A percentile compares a stretch with the other conserved stretches of the same genome.
Evolutionary conservation across 2,888 invertebrate species (phyloP).

Genomic region (Dynastes hyllus): DNA sequence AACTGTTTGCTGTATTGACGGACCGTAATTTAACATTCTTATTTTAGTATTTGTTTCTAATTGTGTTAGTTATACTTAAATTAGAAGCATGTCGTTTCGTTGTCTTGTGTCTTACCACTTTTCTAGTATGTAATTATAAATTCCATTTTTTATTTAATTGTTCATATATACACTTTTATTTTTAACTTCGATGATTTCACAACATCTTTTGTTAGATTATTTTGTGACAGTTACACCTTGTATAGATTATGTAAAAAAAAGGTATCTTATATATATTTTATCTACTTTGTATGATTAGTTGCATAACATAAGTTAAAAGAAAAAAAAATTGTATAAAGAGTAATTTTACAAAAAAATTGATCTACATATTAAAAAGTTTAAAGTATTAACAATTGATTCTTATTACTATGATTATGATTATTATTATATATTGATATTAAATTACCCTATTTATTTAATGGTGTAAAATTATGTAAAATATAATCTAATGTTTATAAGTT

Average conservation of each 20-base stretch:
- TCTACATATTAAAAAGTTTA: slow-evolving; percentile 25
- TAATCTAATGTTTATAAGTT: slow-evolving; percentile 38
- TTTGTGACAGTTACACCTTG: slow-evolving; percentile 17
- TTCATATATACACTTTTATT: slow-evolving; percentile 30
- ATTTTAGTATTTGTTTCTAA: slow-evolving; percentile 3
- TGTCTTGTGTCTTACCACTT: slow-evolving; percentile 4
- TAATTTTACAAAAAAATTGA: slow-evolving; percentile 21
- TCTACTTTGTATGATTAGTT: slow-evolving; percentile 12
- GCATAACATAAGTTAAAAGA: neutral
- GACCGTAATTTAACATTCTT: neutral
- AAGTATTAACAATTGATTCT: slow-evolving; percentile 10
- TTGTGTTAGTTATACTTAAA: neutral
- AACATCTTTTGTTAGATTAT: slow-evolving; percentile 11
- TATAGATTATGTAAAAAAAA: slow-evolving; percentile 32
- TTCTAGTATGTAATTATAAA: neutral
- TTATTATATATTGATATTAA: slow-evolving; percentile 13
- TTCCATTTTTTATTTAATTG: slow-evolving; percentile 11
- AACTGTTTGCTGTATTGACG: slow-evolving; percentile 19
- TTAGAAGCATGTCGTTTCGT: slow-evolving; percentile 29
- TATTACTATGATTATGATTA: slow-evolving; percentile 22
- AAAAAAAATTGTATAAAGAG: slow-evolving; percentile 17
- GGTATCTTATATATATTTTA: neutral
- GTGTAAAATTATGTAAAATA: slow-evolving; percentile 45
- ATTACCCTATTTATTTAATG: slow-evolving; percentile 21
- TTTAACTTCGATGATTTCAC: neutral